Conservation (phyloP, 1,140 invertebrate genomes). For the Drosophila chauvacae region DNA sequence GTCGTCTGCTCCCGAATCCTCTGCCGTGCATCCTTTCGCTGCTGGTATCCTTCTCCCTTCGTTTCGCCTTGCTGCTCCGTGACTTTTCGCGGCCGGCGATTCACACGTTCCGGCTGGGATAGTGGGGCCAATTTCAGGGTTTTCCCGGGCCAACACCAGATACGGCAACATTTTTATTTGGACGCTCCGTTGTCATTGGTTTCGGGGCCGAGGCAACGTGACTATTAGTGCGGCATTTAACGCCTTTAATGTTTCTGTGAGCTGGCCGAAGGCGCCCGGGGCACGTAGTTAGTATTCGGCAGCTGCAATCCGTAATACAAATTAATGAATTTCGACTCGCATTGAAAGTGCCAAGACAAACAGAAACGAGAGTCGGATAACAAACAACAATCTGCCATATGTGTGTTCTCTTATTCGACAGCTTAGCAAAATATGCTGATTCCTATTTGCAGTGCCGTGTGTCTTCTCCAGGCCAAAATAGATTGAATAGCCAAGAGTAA, state of each 20-base stretch:
- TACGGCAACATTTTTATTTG: conserved; percentile 42
- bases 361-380: conserved; percentile 35
- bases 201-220: conserved; percentile 31
- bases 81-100: conserved; percentile 49
- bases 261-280: conserved; percentile 16
- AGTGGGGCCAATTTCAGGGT: conserved; percentile 36
- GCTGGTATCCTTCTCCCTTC: not conserved
- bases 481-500: conserved; percentile 26
- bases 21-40: not conserved
- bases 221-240: conserved; percentile 58
- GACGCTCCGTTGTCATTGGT: conserved; percentile 22
- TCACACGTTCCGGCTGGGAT: conserved; percentile 41
- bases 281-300: conserved; percentile 55
- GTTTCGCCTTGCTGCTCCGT: conserved; percentile 36
- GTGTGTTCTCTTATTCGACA: conserved; percentile 31
- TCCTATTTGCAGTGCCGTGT: conserved; percentile 22
- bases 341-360: conserved; percentile 33
- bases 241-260: conserved; percentile 38
- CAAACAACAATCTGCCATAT: conserved; percentile 47
- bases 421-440: conserved; percentile 45
- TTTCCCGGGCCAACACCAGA: conserved; percentile 20
- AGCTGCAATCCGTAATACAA: conserved; percentile 46
- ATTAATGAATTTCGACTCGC: conserved; percentile 41
- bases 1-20: conserved; percentile 16
- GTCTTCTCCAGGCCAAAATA: conserved; percentile 13